A percentile compares a stretch with the other conserved stretches of the same genome.
phyloP scores from a whole-genome alignment of 2,113 vertebrate species.

The Gavialis gangeticus region DNA sequence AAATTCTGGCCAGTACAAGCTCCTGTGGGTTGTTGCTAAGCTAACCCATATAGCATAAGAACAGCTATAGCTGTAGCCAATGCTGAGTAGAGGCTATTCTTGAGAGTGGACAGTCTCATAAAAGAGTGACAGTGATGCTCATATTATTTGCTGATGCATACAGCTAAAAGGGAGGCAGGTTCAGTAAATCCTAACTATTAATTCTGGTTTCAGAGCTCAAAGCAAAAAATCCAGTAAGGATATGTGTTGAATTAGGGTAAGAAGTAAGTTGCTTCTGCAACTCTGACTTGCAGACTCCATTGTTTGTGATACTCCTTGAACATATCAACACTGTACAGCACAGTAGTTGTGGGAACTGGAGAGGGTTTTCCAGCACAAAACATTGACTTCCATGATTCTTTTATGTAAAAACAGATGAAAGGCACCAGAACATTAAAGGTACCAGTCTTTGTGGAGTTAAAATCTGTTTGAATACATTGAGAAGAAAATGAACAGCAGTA shows the following conservation, averaged over 20 bases:
- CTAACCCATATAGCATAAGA: background rate
- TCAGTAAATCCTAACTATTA: background rate
- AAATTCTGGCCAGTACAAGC: background rate
- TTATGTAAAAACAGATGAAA: background rate
- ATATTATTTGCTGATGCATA: background rate
- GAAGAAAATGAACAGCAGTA: background rate
- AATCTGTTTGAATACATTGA: background rate
- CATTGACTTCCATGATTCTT: background rate
- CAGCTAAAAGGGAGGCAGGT: background rate
- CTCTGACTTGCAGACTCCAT: background rate
- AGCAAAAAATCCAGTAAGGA: background rate
- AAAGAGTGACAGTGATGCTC: background rate
- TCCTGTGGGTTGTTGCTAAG: background rate
- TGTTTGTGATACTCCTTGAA: background rate
- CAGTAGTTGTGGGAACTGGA: background rate
- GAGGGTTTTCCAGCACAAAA: background rate
- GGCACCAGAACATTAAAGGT: background rate
- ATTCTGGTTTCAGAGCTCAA: background rate
- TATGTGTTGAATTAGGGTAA: background rate
- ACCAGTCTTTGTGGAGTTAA: background rate
- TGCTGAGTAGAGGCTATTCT: background rate
- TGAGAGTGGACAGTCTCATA: background rate
- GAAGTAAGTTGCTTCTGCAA: background rate
- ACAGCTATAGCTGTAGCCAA: background rate
- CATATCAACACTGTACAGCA: background rate